Conservation (phyloP, 2,113 vertebrate species). For the Rhinoderma darwinii region DNA sequence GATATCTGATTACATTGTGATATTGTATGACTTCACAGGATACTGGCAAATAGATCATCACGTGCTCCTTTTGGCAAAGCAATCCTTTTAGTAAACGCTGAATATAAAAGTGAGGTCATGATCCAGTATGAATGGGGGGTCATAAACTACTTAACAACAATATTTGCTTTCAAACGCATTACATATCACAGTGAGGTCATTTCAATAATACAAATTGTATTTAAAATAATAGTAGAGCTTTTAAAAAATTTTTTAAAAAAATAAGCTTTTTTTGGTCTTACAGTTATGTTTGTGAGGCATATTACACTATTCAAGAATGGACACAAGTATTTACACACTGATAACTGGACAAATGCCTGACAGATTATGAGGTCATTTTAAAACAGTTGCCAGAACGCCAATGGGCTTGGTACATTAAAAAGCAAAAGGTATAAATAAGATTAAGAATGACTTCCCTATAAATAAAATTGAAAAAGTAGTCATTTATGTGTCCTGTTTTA, state of each 20-base stretch:
- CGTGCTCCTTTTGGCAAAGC: slow-evolving; percentile 5
- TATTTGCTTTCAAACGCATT: neutral
- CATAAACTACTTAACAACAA: neutral
- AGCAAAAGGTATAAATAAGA: too few species aligned
- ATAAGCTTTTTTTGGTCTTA: neutral
- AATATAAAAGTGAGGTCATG: slow-evolving; percentile 25
- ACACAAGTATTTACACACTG: neutral
- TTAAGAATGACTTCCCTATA: too few species aligned
- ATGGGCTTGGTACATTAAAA: too few species aligned
- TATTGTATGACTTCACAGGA: slow-evolving; percentile 43
- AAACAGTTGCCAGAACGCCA: neutral
- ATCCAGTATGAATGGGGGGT: slow-evolving; percentile 5
- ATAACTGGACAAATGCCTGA: neutral
- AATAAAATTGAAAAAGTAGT: neutral
- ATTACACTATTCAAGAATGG: neutral
- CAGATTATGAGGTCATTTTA: neutral
- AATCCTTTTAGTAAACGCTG: slow-evolving; percentile 1
- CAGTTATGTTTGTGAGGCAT: neutral
- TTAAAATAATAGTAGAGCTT: too few species aligned
- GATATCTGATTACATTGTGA: slow-evolving; percentile 45
- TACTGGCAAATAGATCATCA: slow-evolving; percentile 25
- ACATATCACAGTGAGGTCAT: neutral
- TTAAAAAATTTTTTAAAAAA: too few species aligned
- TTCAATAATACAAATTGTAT: neutral
- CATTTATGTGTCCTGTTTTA: neutral